These are phyloP conservation scores for Malaclemys terrapin DNA, from an alignment of 2,113 vertebrate species.

Conservation along the genomic window DNA sequence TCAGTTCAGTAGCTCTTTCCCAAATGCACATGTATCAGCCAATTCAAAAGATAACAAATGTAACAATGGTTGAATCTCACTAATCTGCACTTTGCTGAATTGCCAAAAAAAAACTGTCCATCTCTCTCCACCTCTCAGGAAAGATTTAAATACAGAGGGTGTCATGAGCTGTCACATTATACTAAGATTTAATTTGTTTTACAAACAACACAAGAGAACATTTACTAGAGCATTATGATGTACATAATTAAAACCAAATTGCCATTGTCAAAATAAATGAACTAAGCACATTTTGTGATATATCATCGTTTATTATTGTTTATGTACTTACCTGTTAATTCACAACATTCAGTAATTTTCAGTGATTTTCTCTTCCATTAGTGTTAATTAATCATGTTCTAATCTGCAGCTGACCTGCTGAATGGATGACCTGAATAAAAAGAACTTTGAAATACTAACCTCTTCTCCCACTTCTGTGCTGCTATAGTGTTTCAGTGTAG, in stretches of 20 bases:
- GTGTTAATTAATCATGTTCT: neutral
- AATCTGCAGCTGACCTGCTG: neutral
- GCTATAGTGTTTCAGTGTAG: neutral
- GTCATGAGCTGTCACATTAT: neutral
- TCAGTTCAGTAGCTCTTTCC: neutral
- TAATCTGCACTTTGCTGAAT: neutral
- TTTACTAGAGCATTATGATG: neutral
- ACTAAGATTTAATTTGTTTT: too few species aligned
- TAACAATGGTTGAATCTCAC: neutral
- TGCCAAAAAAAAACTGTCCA: neutral
- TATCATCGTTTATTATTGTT: neutral
- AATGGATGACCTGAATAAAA: neutral
- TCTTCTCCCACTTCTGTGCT: neutral
- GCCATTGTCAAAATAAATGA: neutral
- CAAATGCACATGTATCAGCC: neutral
- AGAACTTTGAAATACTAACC: neutral
- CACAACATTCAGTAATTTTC: neutral
- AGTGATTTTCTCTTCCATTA: neutral
- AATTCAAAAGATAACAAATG: neutral
- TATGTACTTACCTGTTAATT: neutral
- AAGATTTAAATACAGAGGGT: neutral
- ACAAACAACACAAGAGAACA: neutral
- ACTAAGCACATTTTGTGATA: neutral
- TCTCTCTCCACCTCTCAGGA: neutral
- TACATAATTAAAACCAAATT: neutral